Base-by-base conservation (phyloP, 2,888 invertebrate species). In the Habroteleia sp. region DNA sequence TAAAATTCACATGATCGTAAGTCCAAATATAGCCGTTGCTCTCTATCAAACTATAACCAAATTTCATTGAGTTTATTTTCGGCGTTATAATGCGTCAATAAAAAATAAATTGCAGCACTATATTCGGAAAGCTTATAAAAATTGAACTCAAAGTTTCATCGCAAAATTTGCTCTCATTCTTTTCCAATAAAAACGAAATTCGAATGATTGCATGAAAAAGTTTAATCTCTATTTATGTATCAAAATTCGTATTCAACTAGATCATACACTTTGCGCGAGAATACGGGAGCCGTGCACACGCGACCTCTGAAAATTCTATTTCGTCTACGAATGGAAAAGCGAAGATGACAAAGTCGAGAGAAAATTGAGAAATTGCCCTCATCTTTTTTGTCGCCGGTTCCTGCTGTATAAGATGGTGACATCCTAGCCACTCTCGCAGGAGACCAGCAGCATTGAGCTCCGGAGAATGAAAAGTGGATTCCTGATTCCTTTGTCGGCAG, bases 361-460 rank as follows among this genome's bases (percentile, higher is more conserved):
- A 84, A 88, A 87, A 88, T 88, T 87, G 88, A 85, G 84, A 87
- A 88, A 88, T 88, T 87, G 87, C 87, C 66, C 83, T 86, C 84
- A 81, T 82, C 82, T 74, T 77, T 71, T 71, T 50, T 46, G 46
- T 27, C 35, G 13, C 31, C 65, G 58, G 27, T 23, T 46, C 31
- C 46, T 27, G 35, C 37, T 10, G 33, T 44, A 17, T 37, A 33
- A 63, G 71, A 66, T 68, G 73, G 68, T 74, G 75, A 58, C 74
- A 66, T 52, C 63, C 69, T 16, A 46, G 69, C 68, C 76, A 76
- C 75, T 83, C 83, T 81, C 79, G 76, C 69, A 79, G 83, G 81
- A 81, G 77, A 76, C 54, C 73, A 78, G 52, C 73, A 78, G 52
- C 29, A 60, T 31, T 10, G 17, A 81, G 79, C 76, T 78, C 80